phyloP scores from a whole-genome alignment of 2,113 vertebrate genomes.

The Narcine bancroftii region DNA sequence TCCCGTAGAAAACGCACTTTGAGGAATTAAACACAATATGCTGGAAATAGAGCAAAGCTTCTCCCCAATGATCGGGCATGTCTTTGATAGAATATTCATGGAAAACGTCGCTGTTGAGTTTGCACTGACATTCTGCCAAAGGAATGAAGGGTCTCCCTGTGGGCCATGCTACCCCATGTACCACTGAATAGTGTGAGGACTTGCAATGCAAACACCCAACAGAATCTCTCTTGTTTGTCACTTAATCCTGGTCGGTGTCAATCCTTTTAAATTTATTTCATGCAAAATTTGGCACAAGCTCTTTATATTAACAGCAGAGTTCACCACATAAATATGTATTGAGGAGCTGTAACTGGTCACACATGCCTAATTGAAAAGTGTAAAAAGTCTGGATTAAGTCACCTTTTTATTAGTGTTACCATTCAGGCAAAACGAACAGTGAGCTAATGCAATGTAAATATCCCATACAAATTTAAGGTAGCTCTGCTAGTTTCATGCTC shows the following conservation, averaged over 20 bases:
- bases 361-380: neutral
- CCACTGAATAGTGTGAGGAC: neutral
- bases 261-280: neutral
- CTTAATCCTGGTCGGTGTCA: neutral
- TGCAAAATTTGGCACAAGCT: neutral
- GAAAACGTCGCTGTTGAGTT: neutral
- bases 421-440: neutral
- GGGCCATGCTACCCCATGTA: no score
- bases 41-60: neutral
- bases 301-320: neutral
- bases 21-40: neutral
- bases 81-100: neutral
- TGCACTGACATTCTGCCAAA: neutral
- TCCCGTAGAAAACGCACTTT: no score
- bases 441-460: neutral
- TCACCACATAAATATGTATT: neutral
- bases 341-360: neutral
- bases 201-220: neutral
- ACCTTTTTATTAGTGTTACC: neutral
- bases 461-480: neutral
- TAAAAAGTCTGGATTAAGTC: neutral
- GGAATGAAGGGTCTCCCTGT: neutral
- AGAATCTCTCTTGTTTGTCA: neutral
- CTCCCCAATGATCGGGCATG: neutral
- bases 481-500: neutral